These are phyloP conservation scores for Bactericera cockerelli DNA, from an alignment of 1,140 invertebrate species.

Conservation along the genomic window DNA sequence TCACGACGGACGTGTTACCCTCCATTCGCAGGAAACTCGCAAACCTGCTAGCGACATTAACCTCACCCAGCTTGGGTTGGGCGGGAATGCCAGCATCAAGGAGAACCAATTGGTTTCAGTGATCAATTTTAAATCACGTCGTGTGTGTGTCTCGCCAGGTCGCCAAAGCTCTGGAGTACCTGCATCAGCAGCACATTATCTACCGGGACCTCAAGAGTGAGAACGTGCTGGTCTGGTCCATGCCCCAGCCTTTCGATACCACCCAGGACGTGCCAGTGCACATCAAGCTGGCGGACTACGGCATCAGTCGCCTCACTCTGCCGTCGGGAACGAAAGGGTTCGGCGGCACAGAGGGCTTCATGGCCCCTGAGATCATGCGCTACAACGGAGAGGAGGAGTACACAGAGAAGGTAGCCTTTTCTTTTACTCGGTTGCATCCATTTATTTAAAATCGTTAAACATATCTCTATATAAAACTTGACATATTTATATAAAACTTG, in stretches of 20 bases:
- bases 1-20: no score
- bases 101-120: no score
- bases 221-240: constrained; percentile 92
- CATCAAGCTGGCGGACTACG: constrained; percentile 91
- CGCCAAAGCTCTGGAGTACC: constrained; percentile 85
- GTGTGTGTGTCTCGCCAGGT: constrained; percentile 60
- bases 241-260: constrained; percentile 59
- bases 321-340: constrained; percentile 92
- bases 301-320: constrained; percentile 71
- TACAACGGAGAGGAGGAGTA: constrained; percentile 98
- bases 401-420: constrained; percentile 94
- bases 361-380: constrained; percentile 96
- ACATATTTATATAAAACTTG: neutral
- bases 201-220: constrained; percentile 96
- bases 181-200: constrained; percentile 87
- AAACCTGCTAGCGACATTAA: no score
- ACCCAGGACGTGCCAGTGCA: constrained; percentile 50
- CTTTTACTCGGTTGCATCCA: no score
- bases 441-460: no score
- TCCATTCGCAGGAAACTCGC: no score
- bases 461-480: no score
- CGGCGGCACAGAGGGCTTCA: constrained; percentile 93
- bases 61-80: no score
- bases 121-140: no score
- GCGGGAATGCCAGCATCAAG: no score